phyloP scores from a whole-genome alignment of 2,113 vertebrate genomes.

The Trochalopteron elliotii region DNA sequence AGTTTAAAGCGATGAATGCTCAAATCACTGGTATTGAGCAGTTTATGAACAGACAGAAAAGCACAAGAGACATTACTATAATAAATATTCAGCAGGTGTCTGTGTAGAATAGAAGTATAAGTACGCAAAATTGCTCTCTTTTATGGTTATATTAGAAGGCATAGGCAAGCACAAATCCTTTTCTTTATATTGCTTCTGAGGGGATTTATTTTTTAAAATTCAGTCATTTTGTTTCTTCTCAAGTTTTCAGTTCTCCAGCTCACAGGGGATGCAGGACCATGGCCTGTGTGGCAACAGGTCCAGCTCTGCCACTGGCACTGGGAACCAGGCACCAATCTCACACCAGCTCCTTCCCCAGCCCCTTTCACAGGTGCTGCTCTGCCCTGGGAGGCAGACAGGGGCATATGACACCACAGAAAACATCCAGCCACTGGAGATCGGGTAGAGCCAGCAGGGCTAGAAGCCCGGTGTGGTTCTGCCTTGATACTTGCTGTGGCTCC shows the following conservation, averaged over 20 bases:
- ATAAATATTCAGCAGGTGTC: slow-evolving; percentile 24
- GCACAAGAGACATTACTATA: not conserved
- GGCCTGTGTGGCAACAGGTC: not conserved
- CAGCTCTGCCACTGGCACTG: accelerated
- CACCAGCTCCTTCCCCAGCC: accelerated
- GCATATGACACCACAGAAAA: not conserved
- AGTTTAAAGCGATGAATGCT: not conserved
- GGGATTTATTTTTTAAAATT: not conserved
- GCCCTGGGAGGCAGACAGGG: not conserved
- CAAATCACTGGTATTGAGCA: not conserved
- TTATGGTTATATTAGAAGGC: not conserved
- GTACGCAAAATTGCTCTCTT: not conserved
- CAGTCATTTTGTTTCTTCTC: not conserved
- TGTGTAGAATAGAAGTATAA: not conserved
- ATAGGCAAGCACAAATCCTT: not conserved
- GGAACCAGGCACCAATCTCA: not conserved
- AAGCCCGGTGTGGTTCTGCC: accelerated
- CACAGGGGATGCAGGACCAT: not conserved
- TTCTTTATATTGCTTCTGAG: not conserved
- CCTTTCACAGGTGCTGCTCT: not conserved
- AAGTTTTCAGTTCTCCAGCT: not conserved
- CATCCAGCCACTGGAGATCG: accelerated
- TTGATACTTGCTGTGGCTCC: not conserved
- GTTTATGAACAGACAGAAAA: not conserved
- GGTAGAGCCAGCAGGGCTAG: not conserved